These are phyloP conservation scores for Drepanosiphum platanoidis DNA, from an alignment of 2,888 invertebrate genomes.

Conservation along the genomic window DNA sequence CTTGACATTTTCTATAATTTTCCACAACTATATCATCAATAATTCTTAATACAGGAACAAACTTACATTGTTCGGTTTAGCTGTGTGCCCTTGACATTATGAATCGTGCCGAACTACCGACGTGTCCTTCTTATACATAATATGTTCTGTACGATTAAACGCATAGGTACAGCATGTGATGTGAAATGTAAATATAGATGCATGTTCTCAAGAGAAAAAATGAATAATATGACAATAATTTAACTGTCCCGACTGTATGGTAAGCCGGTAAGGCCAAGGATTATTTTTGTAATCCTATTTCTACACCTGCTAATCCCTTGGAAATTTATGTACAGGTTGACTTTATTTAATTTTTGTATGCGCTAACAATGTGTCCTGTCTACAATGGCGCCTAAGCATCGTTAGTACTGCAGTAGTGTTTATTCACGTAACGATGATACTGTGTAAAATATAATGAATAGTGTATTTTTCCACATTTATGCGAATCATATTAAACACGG, in stretches of 20 bases:
- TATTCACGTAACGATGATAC: neutral
- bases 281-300: constrained; percentile 31
- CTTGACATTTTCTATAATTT: neutral
- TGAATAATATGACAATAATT: neutral
- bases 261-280: neutral
- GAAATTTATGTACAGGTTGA: constrained; percentile 10
- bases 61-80: constrained; percentile 22
- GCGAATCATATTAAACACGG: neutral
- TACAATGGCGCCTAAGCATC: neutral
- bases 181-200: constrained; percentile 44
- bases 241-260: neutral
- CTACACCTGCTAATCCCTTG: neutral
- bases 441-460: neutral
- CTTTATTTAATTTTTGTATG: neutral
- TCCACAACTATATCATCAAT: neutral
- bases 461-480: neutral
- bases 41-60: neutral
- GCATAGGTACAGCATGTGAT: neutral
- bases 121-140: neutral
- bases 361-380: neutral
- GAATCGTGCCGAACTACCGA: constrained; percentile 8
- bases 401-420: neutral
- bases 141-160: constrained; percentile 10
- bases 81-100: constrained; percentile 36
- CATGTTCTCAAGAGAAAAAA: neutral